These are phyloP conservation scores for Amblyjoppa fuscipennis DNA, from an alignment of 2,888 invertebrate species.

Conservation along the genomic window DNA sequence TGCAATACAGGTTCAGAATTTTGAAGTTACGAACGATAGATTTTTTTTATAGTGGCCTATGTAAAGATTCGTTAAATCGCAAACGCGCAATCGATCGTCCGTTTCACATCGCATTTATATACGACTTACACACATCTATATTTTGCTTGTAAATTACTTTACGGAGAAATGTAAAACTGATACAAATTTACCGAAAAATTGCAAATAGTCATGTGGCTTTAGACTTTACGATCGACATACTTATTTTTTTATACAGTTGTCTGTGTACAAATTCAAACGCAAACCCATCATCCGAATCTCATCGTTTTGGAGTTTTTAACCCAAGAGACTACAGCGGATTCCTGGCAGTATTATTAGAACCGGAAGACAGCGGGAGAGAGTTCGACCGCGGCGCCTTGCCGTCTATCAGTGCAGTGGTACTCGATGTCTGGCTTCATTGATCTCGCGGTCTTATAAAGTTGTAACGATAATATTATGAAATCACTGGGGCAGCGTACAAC, in stretches of 20 bases:
- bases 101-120: too few relatives aligned
- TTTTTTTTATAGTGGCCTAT: too few relatives aligned
- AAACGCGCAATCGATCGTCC: too few relatives aligned
- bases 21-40: too few relatives aligned
- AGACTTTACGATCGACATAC: too few relatives aligned
- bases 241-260: neutral
- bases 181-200: too few relatives aligned
- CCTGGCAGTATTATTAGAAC: constrained; percentile 45
- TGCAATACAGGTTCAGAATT: too few relatives aligned
- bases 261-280: neutral
- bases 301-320: neutral
- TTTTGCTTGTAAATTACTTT: too few relatives aligned
- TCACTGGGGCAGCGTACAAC: constrained; percentile 20
- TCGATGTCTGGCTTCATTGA: constrained; percentile 49
- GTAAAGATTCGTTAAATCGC: too few relatives aligned
- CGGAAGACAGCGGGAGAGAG: constrained; percentile 55
- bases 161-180: too few relatives aligned
- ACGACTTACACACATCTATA: too few relatives aligned
- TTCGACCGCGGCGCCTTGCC: constrained; percentile 39
- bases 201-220: too few relatives aligned
- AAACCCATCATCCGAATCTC: neutral
- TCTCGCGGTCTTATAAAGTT: constrained; percentile 13
- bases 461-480: constrained; percentile 38
- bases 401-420: constrained; percentile 34
- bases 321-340: neutral